A percentile compares a stretch with the other conserved stretches of the same genome.
Conservation (phyloP, 1,140 invertebrate species). For the Pygmarrhopalites habei region DNA sequence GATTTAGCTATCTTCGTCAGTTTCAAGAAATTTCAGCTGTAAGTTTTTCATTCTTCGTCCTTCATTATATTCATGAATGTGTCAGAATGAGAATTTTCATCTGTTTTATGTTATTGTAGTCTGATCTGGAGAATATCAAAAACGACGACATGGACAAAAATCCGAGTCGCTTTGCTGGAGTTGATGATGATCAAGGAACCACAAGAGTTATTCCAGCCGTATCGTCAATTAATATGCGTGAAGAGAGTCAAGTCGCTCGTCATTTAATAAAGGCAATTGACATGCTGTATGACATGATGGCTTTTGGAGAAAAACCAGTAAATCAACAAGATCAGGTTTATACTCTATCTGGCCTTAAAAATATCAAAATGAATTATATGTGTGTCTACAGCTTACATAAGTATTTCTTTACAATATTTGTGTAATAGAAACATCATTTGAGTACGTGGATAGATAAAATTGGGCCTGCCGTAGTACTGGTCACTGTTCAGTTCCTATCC, state of each 20-base stretch:
- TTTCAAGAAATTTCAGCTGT: constrained; percentile 1
- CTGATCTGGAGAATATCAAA: neutral
- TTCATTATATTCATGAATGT: too few relatives aligned
- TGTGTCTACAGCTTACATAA: neutral
- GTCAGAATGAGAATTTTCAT: too few relatives aligned
- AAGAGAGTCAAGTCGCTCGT: neutral
- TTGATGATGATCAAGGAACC: neutral
- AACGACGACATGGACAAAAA: neutral
- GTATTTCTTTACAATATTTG: neutral
- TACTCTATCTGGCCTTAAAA: neutral
- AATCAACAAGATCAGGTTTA: neutral
- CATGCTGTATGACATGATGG: constrained; percentile 1
- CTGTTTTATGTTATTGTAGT: neutral
- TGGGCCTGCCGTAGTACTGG: neutral
- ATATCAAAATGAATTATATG: neutral
- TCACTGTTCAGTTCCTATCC: neutral
- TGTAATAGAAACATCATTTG: neutral
- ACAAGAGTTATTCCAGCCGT: constrained; percentile 6
- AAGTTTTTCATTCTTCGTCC: neutral
- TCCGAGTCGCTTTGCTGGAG: neutral
- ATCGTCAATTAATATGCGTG: neutral
- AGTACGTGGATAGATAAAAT: neutral
- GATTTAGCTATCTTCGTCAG: neutral
- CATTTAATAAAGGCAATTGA: neutral
- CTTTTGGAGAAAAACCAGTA: too few relatives aligned